A percentile compares a stretch with the other conserved stretches of the same genome.
phyloP scores from a whole-genome alignment of 2,888 invertebrate genomes.

The Opisthograptis luteolata region DNA sequence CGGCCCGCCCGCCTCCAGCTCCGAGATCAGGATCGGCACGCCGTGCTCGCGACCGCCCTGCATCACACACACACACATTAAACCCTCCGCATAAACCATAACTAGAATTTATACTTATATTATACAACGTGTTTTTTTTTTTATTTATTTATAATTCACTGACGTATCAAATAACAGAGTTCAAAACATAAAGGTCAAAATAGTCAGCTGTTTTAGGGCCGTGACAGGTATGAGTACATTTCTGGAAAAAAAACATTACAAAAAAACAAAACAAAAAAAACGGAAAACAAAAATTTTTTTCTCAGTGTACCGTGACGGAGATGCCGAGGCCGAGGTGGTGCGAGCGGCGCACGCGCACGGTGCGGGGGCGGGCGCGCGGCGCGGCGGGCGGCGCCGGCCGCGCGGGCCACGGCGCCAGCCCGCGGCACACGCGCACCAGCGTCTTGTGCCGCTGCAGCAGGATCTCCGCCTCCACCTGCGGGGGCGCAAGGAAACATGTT shows the following conservation, averaged over 20 bases:
- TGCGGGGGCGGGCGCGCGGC: slow-evolving; percentile 79
- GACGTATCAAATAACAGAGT: no score
- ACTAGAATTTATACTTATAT: no score
- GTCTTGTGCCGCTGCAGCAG: slow-evolving; percentile 94
- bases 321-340: slow-evolving; percentile 93
- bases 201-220: no score
- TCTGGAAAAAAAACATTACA: no score
- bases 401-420: slow-evolving; percentile 69
- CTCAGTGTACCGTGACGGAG: slow-evolving; percentile 92
- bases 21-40: slow-evolving; percentile 93
- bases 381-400: slow-evolving; percentile 50
- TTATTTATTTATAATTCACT: no score
- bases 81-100: no score
- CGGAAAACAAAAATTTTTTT: no score
- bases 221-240: no score
- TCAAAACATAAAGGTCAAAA: no score
- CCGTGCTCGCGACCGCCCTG: slow-evolving; percentile 95
- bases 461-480: slow-evolving; percentile 93
- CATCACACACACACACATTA: slow-evolving; percentile 19
- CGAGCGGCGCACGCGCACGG: slow-evolving; percentile 88
- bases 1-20: slow-evolving; percentile 91
- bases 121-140: no score
- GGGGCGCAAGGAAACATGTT: no score
- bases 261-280: no score
- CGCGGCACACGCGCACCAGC: slow-evolving; percentile 87